phyloP scores from a whole-genome alignment of 2,797 vertebrate species.

The Staurois parvus region DNA sequence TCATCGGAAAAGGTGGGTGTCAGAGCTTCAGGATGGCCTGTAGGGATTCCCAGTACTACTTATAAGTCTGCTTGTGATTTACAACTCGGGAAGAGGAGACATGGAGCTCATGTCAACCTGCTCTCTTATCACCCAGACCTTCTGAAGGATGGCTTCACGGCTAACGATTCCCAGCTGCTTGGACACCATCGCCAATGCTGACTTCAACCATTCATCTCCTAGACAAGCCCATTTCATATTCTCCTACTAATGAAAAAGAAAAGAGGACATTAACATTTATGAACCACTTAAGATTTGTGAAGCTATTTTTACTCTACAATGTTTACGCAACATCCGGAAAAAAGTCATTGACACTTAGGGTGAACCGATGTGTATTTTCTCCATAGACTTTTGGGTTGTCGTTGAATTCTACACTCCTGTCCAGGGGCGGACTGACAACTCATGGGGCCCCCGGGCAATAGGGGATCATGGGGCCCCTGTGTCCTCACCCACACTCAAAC shows the following conservation, averaged over 20 bases:
- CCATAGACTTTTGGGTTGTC: background rate
- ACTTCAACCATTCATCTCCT: conserved; percentile 37
- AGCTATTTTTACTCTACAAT: conserved; percentile 19
- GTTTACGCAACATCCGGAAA: conserved; percentile 22
- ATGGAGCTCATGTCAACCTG: conserved; percentile 37
- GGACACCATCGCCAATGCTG: conserved; percentile 34
- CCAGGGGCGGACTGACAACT: too few relatives aligned
- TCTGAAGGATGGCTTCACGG: conserved; percentile 34
- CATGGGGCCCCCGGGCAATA: too few relatives aligned
- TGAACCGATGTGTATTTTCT: background rate
- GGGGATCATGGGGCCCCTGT: too few relatives aligned
- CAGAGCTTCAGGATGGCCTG: background rate
- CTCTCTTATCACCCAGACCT: conserved; percentile 35
- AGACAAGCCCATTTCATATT: conserved; percentile 51
- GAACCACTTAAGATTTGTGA: conserved; percentile 35
- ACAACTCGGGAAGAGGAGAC: conserved; percentile 16
- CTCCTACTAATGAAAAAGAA: background rate
- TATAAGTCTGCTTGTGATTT: conserved; percentile 29
- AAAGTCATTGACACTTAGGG: conserved; percentile 43
- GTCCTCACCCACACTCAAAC: too few relatives aligned
- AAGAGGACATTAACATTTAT: conserved; percentile 40
- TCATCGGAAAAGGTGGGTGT: background rate
- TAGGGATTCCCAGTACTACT: background rate
- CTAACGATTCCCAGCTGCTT: conserved; percentile 49
- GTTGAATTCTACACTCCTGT: too few relatives aligned